Evolutionary conservation across 2,888 invertebrate species (phyloP).

Genomic region (Hartigia nigra): DNA sequence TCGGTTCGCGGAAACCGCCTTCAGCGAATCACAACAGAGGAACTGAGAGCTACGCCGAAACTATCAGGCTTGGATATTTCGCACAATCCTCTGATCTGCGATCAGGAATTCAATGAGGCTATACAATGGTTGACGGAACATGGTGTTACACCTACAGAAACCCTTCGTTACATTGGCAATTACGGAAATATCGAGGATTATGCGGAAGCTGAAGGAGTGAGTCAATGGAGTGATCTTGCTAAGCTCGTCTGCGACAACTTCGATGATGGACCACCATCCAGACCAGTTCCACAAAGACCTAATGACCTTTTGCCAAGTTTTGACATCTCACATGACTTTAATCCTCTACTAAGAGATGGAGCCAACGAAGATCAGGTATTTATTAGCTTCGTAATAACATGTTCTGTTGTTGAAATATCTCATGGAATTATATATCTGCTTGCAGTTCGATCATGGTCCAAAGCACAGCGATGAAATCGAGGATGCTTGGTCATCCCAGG

Average conservation of each 20-base stretch:
- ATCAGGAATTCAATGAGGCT: constrained; percentile 75
- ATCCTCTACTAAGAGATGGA: constrained; percentile 29
- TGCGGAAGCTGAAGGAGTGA: constrained; percentile 40
- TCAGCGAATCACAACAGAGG: constrained; percentile 68
- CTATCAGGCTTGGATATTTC: constrained; percentile 73
- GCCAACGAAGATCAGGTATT: constrained; percentile 30
- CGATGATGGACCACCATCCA: constrained; percentile 49
- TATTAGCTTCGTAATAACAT: not conserved
- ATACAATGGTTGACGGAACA: constrained; percentile 74
- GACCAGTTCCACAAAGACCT: constrained; percentile 34
- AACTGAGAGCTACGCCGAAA: constrained; percentile 71
- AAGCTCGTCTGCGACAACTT: constrained; percentile 53
- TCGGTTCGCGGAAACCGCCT: constrained; percentile 57
- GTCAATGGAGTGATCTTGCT: constrained; percentile 61
- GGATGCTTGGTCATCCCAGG: constrained; percentile 47
- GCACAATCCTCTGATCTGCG: constrained; percentile 77
- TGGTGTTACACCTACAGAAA: constrained; percentile 70
- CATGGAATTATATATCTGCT: constrained; percentile 15
- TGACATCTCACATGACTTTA: constrained; percentile 29
- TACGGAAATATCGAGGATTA: constrained; percentile 48
- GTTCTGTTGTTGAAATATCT: not conserved
- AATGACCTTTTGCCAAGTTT: constrained; percentile 14
- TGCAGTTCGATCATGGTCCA: constrained; percentile 33
- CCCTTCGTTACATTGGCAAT: constrained; percentile 41
- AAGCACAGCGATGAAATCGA: constrained; percentile 39